Base-by-base conservation (phyloP, 2,888 invertebrate species). In the Zelleria hepariella region DNA sequence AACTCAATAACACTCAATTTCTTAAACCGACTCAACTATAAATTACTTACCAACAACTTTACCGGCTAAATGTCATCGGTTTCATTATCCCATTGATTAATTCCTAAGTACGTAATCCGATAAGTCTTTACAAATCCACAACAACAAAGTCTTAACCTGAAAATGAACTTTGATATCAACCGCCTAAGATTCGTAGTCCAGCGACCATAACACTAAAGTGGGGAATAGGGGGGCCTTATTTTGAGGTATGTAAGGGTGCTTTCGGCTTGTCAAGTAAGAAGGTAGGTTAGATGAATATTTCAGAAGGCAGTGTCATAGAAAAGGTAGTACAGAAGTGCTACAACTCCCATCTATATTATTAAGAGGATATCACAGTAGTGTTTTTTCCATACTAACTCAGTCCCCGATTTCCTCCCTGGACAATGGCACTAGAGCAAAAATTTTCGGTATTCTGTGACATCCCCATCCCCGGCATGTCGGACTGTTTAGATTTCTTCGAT, bases 221-320 rank as follows among this genome's bases (percentile, higher is more conserved):
- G n/a, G 32, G 32, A 10, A 15, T 15, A 42, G 15, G 15, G 15
- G 32, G 32, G 15, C 10, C 32, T 10, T 42, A 42, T 42, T 15
- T 5, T 2, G 4, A 42, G 32, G 15, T 10, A 42, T 2, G 15
- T 42, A 42, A 42, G 32, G 32, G 26, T 27, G 27, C 6, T 55
- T 32, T 27, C 32, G 18, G 24, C 8, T 27, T 20, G 55, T 7
- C 27, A 55, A 42, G 59, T 52, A 24, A 58, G 58, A 55, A 57
- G 26, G 42, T 15, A 57, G 58, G 58, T 58, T 63, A 60, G 61
- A 67, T 68, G 64, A 69, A 71, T 69, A 69, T 67, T 69, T 67
- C 62, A 69, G 64, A 54, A 25, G 62, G 60, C 27, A 42, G 58
- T 51, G 58, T 21, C 51, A 51, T 10, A 51, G 5, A 23, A n/a